Evolutionary conservation across 2,113 vertebrate species (phyloP), one percentile per base, ranked within the genome.

Genomic region (Phrynosoma blainvillii): DNA sequence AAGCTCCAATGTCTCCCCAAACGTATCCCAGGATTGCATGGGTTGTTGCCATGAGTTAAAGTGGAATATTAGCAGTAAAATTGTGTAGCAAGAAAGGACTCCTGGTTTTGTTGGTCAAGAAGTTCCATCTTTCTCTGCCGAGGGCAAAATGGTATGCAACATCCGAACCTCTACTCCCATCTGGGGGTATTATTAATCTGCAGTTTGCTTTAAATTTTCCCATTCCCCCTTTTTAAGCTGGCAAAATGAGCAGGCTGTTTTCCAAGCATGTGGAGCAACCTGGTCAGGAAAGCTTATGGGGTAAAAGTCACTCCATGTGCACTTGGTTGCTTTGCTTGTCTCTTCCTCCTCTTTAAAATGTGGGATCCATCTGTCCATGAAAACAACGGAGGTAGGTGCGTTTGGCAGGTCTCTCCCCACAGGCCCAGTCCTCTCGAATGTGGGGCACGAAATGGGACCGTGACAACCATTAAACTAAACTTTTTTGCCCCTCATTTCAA

Each of bases 331-430:
- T 7, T 59, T 83, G 4, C 30, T 47, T 52, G 2, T 16, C 18
- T n/a, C 42, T 62, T 14, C 23, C 32, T 18, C 42, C 25, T 40
- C 20, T 21, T 25, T 23, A 36, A 56, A 84, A 7, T 47, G 71
- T 10, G 68, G 36, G 16, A 59, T 36, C 74, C 73, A 11, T 74
- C 82, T 77, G n/a, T 75, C 59, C 23, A n/a, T 4, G 11, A 30
- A 73, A 30, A 16, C 52, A 42, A 32, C 27, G 0, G 0, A 85
- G 77, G 52, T 18, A 8, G 8, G 2, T 42, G 66, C 7, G 0
- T 36, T 4, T 1, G 1, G 7, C 82, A 84, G 36, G 82, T 66
- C 79, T 2, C 0, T 52, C 20, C 54, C 78, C 27, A 54, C 25
- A 77, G 47, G 32, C 20, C 52, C 27, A 27, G 36, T 7, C 0